A percentile compares a stretch with the other conserved stretches of the same genome.
These are phyloP conservation scores for Misgurnus anguillicaudatus DNA, from an alignment of 2,113 vertebrate species.

Conservation along the genomic window DNA sequence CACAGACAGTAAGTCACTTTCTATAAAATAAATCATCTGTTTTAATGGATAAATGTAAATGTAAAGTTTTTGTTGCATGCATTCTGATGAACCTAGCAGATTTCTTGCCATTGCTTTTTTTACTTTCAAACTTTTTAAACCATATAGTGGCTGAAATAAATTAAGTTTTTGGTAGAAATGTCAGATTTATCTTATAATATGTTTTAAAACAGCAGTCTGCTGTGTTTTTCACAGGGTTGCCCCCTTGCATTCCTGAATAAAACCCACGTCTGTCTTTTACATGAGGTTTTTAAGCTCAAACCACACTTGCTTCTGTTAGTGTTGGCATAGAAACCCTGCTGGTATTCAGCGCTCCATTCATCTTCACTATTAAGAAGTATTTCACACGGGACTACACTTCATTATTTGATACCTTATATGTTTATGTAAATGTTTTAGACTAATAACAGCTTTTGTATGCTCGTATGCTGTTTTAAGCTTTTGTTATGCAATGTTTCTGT, in stretches of 20 bases:
- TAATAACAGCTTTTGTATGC: neutral
- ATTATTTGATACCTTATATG: conserved; percentile 2
- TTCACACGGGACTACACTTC: neutral
- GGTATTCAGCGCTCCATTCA: neutral
- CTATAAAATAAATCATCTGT: no score
- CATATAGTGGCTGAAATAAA: no score
- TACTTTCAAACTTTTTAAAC: no score
- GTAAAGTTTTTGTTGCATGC: no score
- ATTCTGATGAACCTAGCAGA: no score
- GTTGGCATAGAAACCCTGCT: neutral
- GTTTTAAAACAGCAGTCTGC: no score
- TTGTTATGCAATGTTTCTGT: conserved; percentile 4
- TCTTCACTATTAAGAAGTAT: neutral
- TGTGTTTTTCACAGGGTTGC: no score
- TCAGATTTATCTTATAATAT: no score
- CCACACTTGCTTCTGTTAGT: neutral
- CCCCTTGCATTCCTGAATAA: neutral
- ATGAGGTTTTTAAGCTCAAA: neutral
- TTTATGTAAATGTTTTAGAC: neutral
- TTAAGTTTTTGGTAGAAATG: no score
- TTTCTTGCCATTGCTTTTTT: no score
- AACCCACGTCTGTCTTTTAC: neutral
- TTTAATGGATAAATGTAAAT: no score
- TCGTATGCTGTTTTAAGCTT: neutral
- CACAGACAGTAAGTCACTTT: no score